Evolutionary conservation across 2,888 invertebrate species (phyloP), one percentile per base, ranked within the genome.

Genomic region (Allygus modestus): DNA sequence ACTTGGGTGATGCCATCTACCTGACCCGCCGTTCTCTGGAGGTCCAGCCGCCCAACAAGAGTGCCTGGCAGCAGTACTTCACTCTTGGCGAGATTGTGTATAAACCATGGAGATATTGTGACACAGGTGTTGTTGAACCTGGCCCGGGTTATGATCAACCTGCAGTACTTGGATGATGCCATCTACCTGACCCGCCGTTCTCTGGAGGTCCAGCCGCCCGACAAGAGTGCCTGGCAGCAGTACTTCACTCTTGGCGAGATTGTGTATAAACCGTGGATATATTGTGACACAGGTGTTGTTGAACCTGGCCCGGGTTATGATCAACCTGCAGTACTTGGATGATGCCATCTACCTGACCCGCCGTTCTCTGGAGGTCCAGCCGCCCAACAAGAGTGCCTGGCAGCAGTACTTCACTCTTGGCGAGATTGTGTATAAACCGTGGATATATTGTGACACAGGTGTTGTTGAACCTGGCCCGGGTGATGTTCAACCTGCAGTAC

Each of bases 161-260:
- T 97, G 85, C 96, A 97, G 90, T 97, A 97, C 90, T 91, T 97
- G 87, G 97, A 97, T 90, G 97, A 97, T 91, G 97, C 97, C 61
- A 96, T 97, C 88, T 96, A 96, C 89, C 92, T 97, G 89, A 97
- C 97, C 81, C 93, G 96, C 88, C 93, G 96, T 82, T 97, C 97
- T n/a, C 92, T 97, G 58, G 96, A 96, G 89, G 94, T 97, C 84
- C 96, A 96, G 89, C 94, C 96, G 37, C 95, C 96, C 0, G 96
- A 96, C 89, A 95, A 96, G 89, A 96, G 95, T 89, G 95, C 97
- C 0, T 97, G 97, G 97, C 96, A 96, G 89, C 97, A 97, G 90
- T 97, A 97, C 91, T 96, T 97, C 90, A 97, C 97, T 7, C 93
- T 97, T 83, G 97, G 97, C 7, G 97, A 97, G 91, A 97, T 97